Percentiles rank a stretch among this genome's conserved stretches.
phyloP scores from a whole-genome alignment of 2,113 vertebrate genomes.

The Epinephelus lanceolatus region DNA sequence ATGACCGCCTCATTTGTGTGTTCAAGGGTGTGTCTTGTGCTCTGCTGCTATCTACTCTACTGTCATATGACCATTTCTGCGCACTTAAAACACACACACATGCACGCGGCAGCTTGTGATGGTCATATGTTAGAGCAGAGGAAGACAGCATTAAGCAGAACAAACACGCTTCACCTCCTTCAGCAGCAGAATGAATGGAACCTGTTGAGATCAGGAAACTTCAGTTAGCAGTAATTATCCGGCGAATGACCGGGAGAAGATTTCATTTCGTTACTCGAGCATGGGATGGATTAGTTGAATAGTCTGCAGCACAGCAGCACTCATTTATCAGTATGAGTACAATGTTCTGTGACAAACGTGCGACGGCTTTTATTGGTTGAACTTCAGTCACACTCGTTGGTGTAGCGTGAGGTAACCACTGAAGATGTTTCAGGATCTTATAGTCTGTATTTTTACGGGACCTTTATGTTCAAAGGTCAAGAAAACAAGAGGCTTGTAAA shows the following conservation, averaged over 20 bases:
- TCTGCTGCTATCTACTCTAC: background rate
- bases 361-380: background rate
- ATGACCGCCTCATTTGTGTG: background rate
- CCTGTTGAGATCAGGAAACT: background rate
- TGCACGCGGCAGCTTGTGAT: slow-evolving; percentile 50
- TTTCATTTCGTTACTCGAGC: background rate
- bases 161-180: background rate
- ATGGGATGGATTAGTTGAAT: no score
- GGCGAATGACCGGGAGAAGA: background rate
- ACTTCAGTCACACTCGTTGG: background rate
- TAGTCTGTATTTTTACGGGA: background rate
- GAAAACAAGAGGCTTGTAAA: background rate
- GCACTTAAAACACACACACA: slow-evolving; percentile 11
- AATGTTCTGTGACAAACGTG: background rate
- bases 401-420: background rate
- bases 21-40: slow-evolving; percentile 4
- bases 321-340: background rate
- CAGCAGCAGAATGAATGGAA: slow-evolving; percentile 7
- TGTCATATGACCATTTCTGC: slow-evolving; percentile 51
- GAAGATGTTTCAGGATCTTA: background rate
- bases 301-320: background rate
- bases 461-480: background rate
- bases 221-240: background rate
- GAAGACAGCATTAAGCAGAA: slow-evolving; percentile 4
- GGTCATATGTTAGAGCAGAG: slow-evolving; percentile 59